phyloP scores from a whole-genome alignment of 2,113 vertebrate species.

The Clarias macrocephalus region DNA sequence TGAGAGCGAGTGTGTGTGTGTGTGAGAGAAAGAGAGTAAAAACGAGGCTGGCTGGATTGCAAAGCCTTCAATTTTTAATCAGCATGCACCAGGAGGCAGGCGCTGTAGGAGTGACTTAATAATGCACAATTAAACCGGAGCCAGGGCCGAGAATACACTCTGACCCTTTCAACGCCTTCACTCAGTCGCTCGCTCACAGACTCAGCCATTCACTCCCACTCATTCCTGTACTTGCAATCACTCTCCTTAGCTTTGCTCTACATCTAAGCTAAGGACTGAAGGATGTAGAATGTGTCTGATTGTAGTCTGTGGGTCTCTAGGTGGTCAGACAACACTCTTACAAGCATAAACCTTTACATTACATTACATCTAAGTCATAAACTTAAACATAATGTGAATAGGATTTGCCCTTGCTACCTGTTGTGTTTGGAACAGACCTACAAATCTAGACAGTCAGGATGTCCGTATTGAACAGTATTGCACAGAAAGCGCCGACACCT shows the following conservation, averaged over 20 bases:
- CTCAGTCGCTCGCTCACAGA: constrained; percentile 30
- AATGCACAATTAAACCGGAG: constrained; percentile 59
- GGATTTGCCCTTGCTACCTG: not conserved
- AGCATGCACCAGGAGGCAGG: constrained; percentile 57
- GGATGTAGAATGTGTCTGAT: not conserved
- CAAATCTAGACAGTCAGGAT: not conserved
- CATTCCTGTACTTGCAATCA: constrained; percentile 19
- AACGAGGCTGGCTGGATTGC: constrained; percentile 41
- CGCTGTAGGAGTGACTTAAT: constrained; percentile 60
- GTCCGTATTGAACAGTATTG: not conserved
- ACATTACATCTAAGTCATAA: not conserved
- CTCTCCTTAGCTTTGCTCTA: not conserved
- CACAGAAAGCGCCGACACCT: not conserved
- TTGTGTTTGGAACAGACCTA: not conserved
- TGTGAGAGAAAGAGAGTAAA: constrained; percentile 7
- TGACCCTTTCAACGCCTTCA: constrained; percentile 37
- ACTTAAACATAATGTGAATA: not conserved
- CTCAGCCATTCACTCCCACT: constrained; percentile 25
- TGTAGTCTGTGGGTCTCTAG: not conserved
- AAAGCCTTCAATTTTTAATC: constrained; percentile 58
- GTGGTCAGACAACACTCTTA: not conserved
- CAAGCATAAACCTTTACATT: not conserved
- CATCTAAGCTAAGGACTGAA: not conserved
- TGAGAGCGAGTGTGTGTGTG: not conserved
- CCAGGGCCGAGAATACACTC: constrained; percentile 48